Percentiles rank a stretch among this genome's conserved stretches.
These are phyloP conservation scores for Rhinoptilus africanus DNA, from an alignment of 2,113 vertebrate genomes.

Conservation along the genomic window DNA sequence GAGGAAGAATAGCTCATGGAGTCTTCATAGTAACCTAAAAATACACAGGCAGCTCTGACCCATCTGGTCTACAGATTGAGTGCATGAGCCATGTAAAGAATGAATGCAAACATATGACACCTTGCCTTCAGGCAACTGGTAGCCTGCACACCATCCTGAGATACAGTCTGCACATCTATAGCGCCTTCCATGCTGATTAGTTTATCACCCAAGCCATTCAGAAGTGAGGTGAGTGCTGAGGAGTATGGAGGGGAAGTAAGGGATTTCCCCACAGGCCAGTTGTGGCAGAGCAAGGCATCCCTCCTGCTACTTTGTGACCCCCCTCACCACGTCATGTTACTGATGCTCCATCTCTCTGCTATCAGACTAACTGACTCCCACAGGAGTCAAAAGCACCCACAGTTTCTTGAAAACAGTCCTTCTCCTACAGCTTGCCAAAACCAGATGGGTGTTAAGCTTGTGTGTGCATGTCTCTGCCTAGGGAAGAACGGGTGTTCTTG, in stretches of 20 bases:
- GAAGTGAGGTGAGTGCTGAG: neutral
- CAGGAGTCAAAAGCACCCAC: neutral
- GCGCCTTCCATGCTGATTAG: neutral
- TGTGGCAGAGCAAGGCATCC: neutral
- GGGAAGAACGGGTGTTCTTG: neutral
- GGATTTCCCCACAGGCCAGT: neutral
- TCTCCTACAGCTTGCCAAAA: neutral
- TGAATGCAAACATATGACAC: slow-evolving; percentile 18
- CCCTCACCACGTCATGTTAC: neutral
- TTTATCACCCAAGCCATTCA: neutral
- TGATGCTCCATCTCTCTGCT: neutral
- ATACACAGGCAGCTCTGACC: slow-evolving; percentile 3
- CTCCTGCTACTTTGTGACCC: neutral
- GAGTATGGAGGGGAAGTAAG: neutral
- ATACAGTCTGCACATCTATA: neutral
- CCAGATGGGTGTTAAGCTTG: neutral
- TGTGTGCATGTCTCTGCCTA: neutral
- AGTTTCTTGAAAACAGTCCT: neutral
- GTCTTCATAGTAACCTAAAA: slow-evolving; percentile 1
- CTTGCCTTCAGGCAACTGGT: slow-evolving; percentile 18
- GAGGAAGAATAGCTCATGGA: neutral
- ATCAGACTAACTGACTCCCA: neutral
- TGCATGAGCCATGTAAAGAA: neutral
- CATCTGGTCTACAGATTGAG: slow-evolving; percentile 17
- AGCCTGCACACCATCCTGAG: neutral